These are phyloP conservation scores for Mormyrus proboscirostris DNA, from an alignment of 2,797 vertebrate genomes.

Conservation along the genomic window DNA sequence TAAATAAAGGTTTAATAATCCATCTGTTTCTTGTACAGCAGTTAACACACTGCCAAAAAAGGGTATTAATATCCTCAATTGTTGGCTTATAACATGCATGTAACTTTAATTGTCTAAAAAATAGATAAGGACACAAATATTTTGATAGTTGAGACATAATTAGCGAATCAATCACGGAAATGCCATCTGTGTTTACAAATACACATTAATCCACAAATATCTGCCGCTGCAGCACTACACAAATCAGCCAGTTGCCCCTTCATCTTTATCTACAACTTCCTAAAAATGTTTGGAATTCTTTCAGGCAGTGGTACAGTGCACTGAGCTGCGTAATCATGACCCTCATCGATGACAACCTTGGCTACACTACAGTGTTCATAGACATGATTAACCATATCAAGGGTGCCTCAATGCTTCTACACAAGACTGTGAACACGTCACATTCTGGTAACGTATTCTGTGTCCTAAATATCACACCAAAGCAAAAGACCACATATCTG, in stretches of 20 bases:
- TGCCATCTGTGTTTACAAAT: background rate
- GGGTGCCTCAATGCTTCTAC: background rate
- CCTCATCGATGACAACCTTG: background rate
- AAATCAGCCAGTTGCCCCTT: background rate
- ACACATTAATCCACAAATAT: constrained; percentile 1
- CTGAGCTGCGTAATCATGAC: background rate
- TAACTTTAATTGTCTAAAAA: background rate
- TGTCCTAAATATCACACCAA: background rate
- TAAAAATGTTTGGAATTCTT: constrained; percentile 6
- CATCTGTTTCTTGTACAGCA: background rate
- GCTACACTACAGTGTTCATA: background rate
- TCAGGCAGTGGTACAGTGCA: background rate
- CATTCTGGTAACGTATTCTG: background rate
- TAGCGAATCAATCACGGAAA: background rate
- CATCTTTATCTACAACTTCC: background rate
- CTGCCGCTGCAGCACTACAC: background rate
- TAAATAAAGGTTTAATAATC: constrained; percentile 6
- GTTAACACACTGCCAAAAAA: background rate
- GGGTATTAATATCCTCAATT: background rate
- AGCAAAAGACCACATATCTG: background rate
- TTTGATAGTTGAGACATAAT: background rate
- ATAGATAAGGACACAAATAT: background rate
- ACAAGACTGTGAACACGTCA: background rate
- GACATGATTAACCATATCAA: background rate
- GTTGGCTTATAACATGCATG: background rate